Percentiles rank a stretch among this genome's conserved stretches.
Conservation (phyloP, 2,113 vertebrate species). For the Otus sunia region DNA sequence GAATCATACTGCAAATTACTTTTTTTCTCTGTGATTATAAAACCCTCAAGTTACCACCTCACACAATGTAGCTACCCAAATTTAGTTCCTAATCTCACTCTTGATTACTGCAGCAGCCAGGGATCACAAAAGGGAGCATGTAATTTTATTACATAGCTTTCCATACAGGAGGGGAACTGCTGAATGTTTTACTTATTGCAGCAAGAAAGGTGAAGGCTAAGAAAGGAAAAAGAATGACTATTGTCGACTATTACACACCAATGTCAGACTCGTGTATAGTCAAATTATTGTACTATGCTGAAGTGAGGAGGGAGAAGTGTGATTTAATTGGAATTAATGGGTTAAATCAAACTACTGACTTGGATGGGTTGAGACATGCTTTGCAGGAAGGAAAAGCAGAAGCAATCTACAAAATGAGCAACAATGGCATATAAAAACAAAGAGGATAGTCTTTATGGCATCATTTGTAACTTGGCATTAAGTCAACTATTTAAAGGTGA, state of each 20-base stretch:
- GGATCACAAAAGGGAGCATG: neutral
- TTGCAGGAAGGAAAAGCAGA: neutral
- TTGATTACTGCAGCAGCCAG: neutral
- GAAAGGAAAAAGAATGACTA: neutral
- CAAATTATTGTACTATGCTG: neutral
- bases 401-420: neutral
- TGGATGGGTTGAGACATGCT: neutral
- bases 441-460: neutral
- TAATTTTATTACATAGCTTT: neutral
- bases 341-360: neutral
- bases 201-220: neutral
- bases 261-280: neutral
- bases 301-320: neutral
- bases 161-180: neutral
- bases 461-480: neutral
- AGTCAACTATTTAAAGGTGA: neutral
- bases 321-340: neutral
- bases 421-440: neutral
- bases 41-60: neutral
- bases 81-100: neutral
- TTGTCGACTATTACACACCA: neutral
- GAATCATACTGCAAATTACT: neutral
- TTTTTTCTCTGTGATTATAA: neutral
- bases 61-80: neutral
- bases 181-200: neutral